Conservation (phyloP, 1,140 invertebrate genomes). For the Oscheius sp. region DNA sequence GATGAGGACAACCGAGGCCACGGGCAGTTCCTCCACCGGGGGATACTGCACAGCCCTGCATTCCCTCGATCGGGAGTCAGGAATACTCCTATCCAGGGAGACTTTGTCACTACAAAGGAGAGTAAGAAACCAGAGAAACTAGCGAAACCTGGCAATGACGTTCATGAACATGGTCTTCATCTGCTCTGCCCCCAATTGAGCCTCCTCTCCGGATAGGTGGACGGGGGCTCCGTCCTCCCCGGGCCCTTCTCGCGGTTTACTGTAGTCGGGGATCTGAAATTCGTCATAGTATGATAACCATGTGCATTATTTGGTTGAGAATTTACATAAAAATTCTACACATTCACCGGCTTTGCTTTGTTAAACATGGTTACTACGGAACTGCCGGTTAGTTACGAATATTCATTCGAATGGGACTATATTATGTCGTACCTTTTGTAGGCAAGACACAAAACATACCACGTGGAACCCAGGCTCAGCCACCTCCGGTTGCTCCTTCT, state of each 20-base stretch:
- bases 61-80: constrained; percentile 21
- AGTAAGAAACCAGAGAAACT: constrained; percentile 1
- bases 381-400: not conserved
- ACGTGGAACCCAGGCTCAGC: not conserved
- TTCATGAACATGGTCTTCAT: constrained; percentile 48
- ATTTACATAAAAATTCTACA: too few species aligned
- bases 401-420: too few species aligned
- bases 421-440: too few species aligned
- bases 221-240: constrained; percentile 39
- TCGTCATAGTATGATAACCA: not conserved
- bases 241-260: constrained; percentile 23
- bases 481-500: not conserved
- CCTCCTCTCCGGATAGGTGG: constrained; percentile 27
- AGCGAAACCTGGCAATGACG: constrained; percentile 32
- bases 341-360: not conserved
- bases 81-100: constrained; percentile 36
- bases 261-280: constrained; percentile 23
- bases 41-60: constrained; percentile 32
- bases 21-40: constrained; percentile 63
- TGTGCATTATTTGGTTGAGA: not conserved
- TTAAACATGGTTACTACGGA: not conserved
- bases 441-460: not conserved
- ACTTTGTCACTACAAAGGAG: constrained; percentile 30
- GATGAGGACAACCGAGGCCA: constrained; percentile 74
- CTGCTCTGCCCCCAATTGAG: constrained; percentile 22